Percentiles rank a stretch among this genome's conserved stretches.
Conservation (phyloP, 2,797 vertebrate genomes). For the Sarcophilus harrisii region DNA sequence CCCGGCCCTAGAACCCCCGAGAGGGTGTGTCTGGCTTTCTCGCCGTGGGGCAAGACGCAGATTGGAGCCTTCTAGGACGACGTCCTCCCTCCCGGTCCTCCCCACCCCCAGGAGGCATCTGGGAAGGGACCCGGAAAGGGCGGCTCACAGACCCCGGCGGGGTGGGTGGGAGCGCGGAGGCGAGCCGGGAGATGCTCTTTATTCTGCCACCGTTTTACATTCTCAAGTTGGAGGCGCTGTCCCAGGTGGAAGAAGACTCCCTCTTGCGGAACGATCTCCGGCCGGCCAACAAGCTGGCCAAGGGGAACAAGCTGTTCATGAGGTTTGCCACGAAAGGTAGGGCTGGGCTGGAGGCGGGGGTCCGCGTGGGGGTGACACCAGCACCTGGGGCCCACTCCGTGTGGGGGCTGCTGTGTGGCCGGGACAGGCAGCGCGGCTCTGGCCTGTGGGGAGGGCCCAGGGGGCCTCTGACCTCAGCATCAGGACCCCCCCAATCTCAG, state of each 20-base stretch:
- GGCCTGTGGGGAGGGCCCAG: no score
- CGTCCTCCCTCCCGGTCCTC: background rate
- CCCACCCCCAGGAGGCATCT: no score
- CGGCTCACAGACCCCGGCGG: no score
- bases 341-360: background rate
- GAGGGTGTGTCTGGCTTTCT: background rate
- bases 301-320: slow-evolving; percentile 95
- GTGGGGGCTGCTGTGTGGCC: no score
- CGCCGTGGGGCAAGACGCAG: background rate
- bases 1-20: background rate
- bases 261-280: slow-evolving; percentile 94
- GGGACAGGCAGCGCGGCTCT: no score
- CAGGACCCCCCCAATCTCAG: no score
- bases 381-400: no score
- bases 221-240: slow-evolving; percentile 90
- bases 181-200: slow-evolving; percentile 22
- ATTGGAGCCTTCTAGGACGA: background rate
- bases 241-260: slow-evolving; percentile 92
- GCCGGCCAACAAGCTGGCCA: slow-evolving; percentile 92
- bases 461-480: no score
- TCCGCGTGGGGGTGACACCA: no score
- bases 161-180: no score
- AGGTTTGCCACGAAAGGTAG: slow-evolving; percentile 96
- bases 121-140: no score
- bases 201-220: slow-evolving; percentile 65